phyloP scores from a whole-genome alignment of 2,797 vertebrate species.

The Liasis olivaceus region DNA sequence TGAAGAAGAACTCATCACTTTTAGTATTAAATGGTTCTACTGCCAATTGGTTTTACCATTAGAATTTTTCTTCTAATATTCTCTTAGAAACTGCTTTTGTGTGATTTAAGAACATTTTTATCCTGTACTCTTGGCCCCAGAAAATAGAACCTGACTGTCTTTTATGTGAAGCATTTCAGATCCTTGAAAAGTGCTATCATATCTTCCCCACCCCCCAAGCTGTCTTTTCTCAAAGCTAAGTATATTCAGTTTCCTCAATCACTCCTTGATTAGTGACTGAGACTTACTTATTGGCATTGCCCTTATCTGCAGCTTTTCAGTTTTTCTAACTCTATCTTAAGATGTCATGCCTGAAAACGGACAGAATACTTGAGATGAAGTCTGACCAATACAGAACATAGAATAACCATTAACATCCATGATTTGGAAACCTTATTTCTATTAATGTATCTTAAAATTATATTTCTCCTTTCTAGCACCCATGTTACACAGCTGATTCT shows the following conservation, averaged over 20 bases:
- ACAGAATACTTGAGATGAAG: neutral
- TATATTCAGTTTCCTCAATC: neutral
- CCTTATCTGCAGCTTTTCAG: neutral
- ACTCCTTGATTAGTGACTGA: neutral
- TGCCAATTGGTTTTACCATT: neutral
- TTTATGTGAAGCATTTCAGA: neutral
- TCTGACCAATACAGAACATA: neutral
- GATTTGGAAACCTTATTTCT: neutral
- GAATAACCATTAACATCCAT: neutral
- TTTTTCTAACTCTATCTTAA: neutral
- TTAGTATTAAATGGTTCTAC: neutral
- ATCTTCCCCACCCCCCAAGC: neutral
- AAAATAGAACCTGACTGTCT: neutral
- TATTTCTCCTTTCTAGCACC: neutral
- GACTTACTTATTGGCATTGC: neutral
- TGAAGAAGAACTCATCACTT: neutral
- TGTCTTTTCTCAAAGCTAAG: neutral
- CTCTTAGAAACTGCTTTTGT: neutral
- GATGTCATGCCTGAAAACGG: neutral
- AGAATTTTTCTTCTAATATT: neutral
- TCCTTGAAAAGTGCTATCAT: neutral
- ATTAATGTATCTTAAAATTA: neutral
- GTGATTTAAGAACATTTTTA: neutral
- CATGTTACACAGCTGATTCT: neutral
- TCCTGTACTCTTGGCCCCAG: neutral